These are phyloP conservation scores for Agapornis canus DNA, from an alignment of 2,797 vertebrate genomes.

Conservation along the genomic window DNA sequence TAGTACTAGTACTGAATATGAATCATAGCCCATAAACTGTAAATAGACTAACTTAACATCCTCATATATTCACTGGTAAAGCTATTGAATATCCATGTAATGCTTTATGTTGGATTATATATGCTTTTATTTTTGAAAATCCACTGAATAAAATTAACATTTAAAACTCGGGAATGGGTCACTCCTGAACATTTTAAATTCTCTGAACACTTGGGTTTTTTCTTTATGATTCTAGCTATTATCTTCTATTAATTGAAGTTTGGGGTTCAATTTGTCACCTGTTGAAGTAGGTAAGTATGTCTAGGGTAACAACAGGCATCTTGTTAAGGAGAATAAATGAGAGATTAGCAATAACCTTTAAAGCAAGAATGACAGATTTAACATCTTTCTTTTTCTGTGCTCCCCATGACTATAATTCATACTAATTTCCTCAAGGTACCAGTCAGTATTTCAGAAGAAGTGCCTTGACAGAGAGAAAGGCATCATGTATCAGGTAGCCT, in stretches of 20 bases:
- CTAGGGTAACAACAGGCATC: background rate
- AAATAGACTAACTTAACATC: background rate
- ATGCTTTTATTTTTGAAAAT: background rate
- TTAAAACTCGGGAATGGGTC: background rate
- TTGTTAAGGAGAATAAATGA: slow-evolving; percentile 50
- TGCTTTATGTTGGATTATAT: background rate
- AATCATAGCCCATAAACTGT: background rate
- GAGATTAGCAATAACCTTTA: slow-evolving; percentile 61
- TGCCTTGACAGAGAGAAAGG: background rate
- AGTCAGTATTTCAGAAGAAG: slow-evolving; percentile 14
- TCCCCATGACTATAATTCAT: background rate
- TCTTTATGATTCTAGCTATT: background rate
- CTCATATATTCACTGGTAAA: background rate
- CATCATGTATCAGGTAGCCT: background rate
- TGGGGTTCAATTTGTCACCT: background rate
- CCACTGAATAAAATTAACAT: background rate
- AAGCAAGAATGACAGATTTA: slow-evolving; percentile 47
- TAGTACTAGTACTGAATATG: background rate
- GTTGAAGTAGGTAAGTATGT: background rate
- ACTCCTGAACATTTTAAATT: background rate
- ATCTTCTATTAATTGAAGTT: background rate
- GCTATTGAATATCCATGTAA: background rate
- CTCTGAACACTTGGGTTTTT: background rate
- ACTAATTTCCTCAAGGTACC: background rate
- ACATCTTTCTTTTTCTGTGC: slow-evolving; percentile 21